A percentile compares a stretch with the other conserved stretches of the same genome.
These are phyloP conservation scores for Mobula hypostoma DNA, from an alignment of 2,113 vertebrate species.

Conservation along the genomic window DNA sequence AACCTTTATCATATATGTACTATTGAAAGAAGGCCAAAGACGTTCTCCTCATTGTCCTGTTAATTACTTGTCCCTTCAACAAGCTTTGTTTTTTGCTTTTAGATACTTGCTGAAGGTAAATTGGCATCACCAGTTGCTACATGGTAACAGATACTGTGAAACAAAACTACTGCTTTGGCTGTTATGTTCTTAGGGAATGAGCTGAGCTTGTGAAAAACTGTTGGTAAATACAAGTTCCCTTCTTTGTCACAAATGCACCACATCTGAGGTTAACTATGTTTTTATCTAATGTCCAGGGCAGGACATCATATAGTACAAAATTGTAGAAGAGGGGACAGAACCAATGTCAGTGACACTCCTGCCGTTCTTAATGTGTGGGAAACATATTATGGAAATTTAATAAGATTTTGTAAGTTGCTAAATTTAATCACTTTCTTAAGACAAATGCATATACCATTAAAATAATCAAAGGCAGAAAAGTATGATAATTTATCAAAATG, in stretches of 20 bases:
- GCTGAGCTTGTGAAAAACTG: neutral
- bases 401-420: neutral
- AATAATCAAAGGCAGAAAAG: neutral
- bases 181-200: neutral
- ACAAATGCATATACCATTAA: neutral
- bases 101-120: neutral
- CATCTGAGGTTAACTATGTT: neutral
- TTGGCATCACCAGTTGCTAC: neutral
- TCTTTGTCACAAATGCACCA: neutral
- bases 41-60: neutral
- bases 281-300: neutral
- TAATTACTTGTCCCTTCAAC: neutral
- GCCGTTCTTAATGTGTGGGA: neutral
- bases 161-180: neutral
- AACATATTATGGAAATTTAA: neutral
- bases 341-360: neutral
- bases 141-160: neutral
- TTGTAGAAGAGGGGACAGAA: neutral
- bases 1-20: neutral
- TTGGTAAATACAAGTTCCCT: neutral
- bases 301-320: neutral
- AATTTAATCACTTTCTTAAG: slow-evolving; percentile 11
- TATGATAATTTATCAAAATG: slow-evolving; percentile 12
- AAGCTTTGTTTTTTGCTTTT: neutral
- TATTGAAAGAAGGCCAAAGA: neutral